These are phyloP conservation scores for Schizopygopsis malacanthus DNA, from an alignment of 2,797 vertebrate genomes.

Conservation along the genomic window DNA sequence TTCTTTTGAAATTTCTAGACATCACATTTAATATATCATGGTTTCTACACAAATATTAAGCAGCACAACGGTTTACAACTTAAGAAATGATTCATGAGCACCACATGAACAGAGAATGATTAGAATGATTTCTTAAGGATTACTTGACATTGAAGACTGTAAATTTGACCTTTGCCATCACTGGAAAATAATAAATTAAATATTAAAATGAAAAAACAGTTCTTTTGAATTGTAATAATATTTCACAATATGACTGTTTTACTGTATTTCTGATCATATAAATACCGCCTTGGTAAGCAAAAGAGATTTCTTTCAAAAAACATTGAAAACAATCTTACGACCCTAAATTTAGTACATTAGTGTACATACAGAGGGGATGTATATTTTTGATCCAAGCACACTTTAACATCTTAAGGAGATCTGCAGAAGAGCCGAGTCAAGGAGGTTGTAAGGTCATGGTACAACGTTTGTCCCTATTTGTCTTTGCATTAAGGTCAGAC, in stretches of 20 bases:
- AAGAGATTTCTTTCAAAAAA: neutral
- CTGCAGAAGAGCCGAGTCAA: neutral
- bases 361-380: neutral
- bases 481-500: constrained; percentile 16
- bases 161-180: neutral
- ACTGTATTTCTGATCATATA: neutral
- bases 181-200: neutral
- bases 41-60: neutral
- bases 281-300: neutral
- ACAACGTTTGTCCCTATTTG: constrained; percentile 31
- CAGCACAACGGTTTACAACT: neutral
- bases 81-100: neutral
- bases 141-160: too few relatives aligned
- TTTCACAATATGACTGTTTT: neutral
- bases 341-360: neutral
- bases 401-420: neutral
- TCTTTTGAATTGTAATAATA: neutral
- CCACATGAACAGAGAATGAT: neutral
- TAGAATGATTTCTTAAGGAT: neutral
- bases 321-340: neutral
- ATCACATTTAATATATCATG: neutral
- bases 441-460: neutral
- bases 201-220: neutral
- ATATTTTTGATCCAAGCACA: neutral
- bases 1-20: too few relatives aligned